Evolutionary conservation across 1,140 invertebrate genomes (phyloP).

Genomic region (Drosophila teissieri): DNA sequence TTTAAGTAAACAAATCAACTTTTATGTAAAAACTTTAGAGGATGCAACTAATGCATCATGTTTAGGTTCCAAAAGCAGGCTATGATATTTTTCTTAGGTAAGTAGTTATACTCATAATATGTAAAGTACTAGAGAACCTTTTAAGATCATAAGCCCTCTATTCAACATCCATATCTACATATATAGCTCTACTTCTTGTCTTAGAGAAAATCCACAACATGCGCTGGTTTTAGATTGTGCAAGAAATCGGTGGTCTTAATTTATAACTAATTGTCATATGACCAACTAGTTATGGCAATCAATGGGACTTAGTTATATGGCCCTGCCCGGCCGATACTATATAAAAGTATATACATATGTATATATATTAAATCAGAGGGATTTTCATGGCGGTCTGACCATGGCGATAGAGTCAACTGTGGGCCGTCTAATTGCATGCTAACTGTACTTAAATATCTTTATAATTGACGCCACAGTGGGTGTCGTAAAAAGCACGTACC

Average conservation of each 20-base stretch:
- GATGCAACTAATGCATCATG: too few species aligned
- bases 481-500: constrained; percentile 69
- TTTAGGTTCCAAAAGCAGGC: too few species aligned
- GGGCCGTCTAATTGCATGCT: constrained; percentile 72
- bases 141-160: too few species aligned
- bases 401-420: constrained; percentile 32
- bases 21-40: too few species aligned
- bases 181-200: background rate
- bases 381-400: constrained; percentile 38
- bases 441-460: constrained; percentile 83
- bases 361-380: constrained; percentile 59
- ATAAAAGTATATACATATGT: constrained; percentile 8
- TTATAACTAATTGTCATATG: constrained; percentile 82
- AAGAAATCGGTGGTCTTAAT: constrained; percentile 56
- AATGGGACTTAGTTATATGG: constrained; percentile 64
- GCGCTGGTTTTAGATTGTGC: constrained; percentile 22
- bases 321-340: constrained; percentile 25
- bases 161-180: background rate
- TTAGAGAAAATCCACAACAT: constrained; percentile 34
- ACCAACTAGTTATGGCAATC: constrained; percentile 61
- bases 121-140: too few species aligned
- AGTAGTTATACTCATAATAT: too few species aligned
- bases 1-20: too few species aligned
- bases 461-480: constrained; percentile 78
- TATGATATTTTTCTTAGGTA: too few species aligned